Percentiles rank a stretch among this genome's conserved stretches.
These are phyloP conservation scores for Forbesichthys agassizii DNA, from an alignment of 2,113 vertebrate species.

Conservation along the genomic window DNA sequence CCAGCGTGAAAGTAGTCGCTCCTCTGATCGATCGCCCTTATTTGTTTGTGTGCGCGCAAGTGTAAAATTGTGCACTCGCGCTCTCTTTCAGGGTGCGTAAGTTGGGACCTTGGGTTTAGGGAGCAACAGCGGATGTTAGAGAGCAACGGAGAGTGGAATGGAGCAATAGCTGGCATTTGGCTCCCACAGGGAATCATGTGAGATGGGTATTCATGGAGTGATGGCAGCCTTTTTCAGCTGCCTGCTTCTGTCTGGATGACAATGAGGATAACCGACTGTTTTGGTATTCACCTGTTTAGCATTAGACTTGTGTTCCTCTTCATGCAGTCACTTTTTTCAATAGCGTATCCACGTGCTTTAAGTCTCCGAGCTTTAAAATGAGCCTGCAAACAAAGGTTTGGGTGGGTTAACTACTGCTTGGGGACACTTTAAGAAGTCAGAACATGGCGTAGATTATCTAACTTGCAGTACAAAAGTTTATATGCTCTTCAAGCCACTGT, in stretches of 20 bases:
- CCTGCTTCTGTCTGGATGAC: constrained; percentile 42
- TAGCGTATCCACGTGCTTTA: constrained; percentile 44
- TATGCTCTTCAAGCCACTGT: constrained; percentile 38
- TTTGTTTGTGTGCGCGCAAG: constrained; percentile 71
- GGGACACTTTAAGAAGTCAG: constrained; percentile 19
- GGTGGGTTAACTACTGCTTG: constrained; percentile 19
- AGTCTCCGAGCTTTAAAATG: constrained; percentile 35
- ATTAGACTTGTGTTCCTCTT: constrained; percentile 45
- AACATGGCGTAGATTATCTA: constrained; percentile 29
- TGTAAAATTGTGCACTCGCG: constrained; percentile 66
- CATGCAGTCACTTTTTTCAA: constrained; percentile 42
- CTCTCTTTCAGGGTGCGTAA: constrained; percentile 47
- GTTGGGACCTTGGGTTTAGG: constrained; percentile 56
- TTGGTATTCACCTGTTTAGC: constrained; percentile 50
- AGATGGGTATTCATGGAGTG: constrained; percentile 45
- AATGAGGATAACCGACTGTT: constrained; percentile 44
- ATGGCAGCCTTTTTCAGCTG: constrained; percentile 53
- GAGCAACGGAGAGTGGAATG: constrained; percentile 40
- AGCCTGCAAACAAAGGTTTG: constrained; percentile 29
- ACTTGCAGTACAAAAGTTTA: constrained; percentile 30
- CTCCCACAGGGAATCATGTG: constrained; percentile 29
- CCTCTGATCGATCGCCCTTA: constrained; percentile 65
- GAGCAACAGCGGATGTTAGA: constrained; percentile 30
- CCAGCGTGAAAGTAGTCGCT: constrained; percentile 58
- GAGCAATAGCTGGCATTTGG: constrained; percentile 59